phyloP scores from a whole-genome alignment of 2,888 invertebrate genomes.

The Drosophila pseudotakahashii region DNA sequence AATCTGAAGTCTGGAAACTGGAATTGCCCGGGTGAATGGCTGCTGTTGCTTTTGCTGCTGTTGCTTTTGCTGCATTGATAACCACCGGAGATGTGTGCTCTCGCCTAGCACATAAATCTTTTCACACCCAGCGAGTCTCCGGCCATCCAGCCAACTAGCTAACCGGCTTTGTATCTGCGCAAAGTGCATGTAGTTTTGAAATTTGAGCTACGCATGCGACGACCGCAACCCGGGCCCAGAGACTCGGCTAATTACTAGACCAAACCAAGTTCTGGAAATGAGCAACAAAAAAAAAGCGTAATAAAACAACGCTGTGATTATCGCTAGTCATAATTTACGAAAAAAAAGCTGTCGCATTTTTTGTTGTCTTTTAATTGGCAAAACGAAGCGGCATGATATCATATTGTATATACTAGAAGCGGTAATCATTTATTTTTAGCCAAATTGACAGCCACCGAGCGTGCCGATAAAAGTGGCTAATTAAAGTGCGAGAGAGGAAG shows the following conservation, averaged over 20 bases:
- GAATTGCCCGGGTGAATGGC: slow-evolving; percentile 75
- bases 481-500: slow-evolving; percentile 25
- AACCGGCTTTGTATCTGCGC: slow-evolving; percentile 65
- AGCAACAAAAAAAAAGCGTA: slow-evolving; percentile 15
- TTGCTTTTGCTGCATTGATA: slow-evolving; percentile 61
- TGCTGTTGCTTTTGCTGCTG: slow-evolving; percentile 27
- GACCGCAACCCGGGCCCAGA: slow-evolving; percentile 23
- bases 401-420: slow-evolving; percentile 70
- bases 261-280: slow-evolving; percentile 55
- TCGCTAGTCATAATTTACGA: slow-evolving; percentile 73
- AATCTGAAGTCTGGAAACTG: slow-evolving; percentile 64
- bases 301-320: slow-evolving; percentile 53
- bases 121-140: slow-evolving; percentile 66
- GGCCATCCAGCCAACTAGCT: slow-evolving; percentile 6
- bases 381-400: slow-evolving; percentile 72
- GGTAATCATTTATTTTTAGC: slow-evolving; percentile 77
- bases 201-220: slow-evolving; percentile 78
- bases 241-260: slow-evolving; percentile 73
- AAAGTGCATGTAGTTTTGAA: slow-evolving; percentile 78
- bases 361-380: slow-evolving; percentile 76
- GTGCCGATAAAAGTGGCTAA: slow-evolving; percentile 67
- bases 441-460: slow-evolving; percentile 66
- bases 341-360: slow-evolving; percentile 23
- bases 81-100: slow-evolving; percentile 53
- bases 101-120: slow-evolving; percentile 77